Conservation (phyloP, 2,113 vertebrate genomes). For the Ardeotis arabs region DNA sequence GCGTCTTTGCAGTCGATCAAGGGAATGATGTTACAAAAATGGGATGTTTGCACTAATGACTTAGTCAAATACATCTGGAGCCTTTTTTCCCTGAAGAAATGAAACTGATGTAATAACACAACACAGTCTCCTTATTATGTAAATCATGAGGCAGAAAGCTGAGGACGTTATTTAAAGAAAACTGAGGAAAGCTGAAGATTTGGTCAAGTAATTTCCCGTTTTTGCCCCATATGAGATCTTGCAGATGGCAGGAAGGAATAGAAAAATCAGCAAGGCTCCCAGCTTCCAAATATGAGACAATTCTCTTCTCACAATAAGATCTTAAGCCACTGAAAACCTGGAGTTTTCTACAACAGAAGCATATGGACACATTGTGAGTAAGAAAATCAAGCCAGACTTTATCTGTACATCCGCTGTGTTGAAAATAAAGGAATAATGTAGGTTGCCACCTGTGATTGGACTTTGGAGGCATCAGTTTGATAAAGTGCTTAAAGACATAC, state of each 20-base stretch:
- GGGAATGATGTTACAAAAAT: slow-evolving; percentile 41
- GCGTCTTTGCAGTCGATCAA: slow-evolving; percentile 27
- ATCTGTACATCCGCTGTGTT: background rate
- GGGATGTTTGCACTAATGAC: slow-evolving; percentile 53
- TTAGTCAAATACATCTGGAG: slow-evolving; percentile 66
- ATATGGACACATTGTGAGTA: accelerated
- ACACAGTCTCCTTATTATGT: slow-evolving; percentile 61
- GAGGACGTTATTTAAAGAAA: slow-evolving; percentile 31
- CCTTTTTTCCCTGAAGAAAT: slow-evolving; percentile 46
- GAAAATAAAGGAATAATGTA: background rate
- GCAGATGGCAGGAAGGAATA: slow-evolving; percentile 42
- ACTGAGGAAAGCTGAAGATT: slow-evolving; percentile 39
- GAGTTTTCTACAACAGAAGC: background rate
- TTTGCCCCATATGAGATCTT: slow-evolving; percentile 23
- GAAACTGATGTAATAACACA: slow-evolving; percentile 47
- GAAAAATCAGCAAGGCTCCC: background rate
- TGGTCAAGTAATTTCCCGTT: slow-evolving; percentile 23
- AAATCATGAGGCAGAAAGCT: slow-evolving; percentile 47
- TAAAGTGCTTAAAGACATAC: background rate
- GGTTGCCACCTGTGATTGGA: background rate
- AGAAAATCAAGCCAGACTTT: background rate
- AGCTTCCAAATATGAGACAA: background rate
- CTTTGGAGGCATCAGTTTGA: background rate
- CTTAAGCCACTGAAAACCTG: background rate
- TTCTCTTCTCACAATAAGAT: background rate